A percentile compares a stretch with the other conserved stretches of the same genome.
phyloP scores from a whole-genome alignment of 2,113 vertebrate genomes.

The Oplegnathus fasciatus region DNA sequence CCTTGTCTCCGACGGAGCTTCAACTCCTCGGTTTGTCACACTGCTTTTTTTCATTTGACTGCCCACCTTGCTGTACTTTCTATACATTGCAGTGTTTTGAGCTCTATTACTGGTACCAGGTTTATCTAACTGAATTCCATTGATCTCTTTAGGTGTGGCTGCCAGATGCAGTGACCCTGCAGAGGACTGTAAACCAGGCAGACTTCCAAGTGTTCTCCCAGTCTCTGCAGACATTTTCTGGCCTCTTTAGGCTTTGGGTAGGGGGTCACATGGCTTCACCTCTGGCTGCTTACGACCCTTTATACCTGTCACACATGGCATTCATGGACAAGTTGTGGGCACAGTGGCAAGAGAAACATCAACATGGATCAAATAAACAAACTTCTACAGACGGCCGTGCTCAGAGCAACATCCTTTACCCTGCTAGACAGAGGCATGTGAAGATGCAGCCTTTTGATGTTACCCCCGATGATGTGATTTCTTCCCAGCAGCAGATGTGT shows the following conservation, averaged over 20 bases:
- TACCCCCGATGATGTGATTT: constrained; percentile 54
- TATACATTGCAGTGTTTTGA: background rate
- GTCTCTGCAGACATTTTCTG: constrained; percentile 61
- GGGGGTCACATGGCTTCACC: constrained; percentile 74
- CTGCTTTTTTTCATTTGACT: background rate
- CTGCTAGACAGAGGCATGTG: constrained; percentile 34
- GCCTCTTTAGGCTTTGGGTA: constrained; percentile 72
- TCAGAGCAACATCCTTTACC: constrained; percentile 16
- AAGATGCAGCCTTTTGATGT: constrained; percentile 71
- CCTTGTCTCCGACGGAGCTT: constrained; percentile 73
- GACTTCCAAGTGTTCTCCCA: constrained; percentile 68
- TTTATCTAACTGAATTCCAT: constrained; percentile 21
- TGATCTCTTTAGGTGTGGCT: constrained; percentile 53
- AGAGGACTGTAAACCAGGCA: constrained; percentile 56
- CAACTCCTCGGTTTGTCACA: constrained; percentile 62
- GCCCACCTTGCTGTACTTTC: background rate
- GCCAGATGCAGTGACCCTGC: constrained; percentile 70
- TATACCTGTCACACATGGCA: constrained; percentile 74
- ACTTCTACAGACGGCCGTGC: background rate
- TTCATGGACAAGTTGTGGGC: constrained; percentile 75
- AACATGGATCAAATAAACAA: constrained; percentile 7
- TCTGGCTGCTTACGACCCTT: constrained; percentile 71
- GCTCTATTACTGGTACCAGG: background rate
- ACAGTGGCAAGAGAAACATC: constrained; percentile 70
- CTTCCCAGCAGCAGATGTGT: constrained; percentile 58